phyloP scores from a whole-genome alignment of 2,888 invertebrate genomes.

The Apodemia duryi region DNA sequence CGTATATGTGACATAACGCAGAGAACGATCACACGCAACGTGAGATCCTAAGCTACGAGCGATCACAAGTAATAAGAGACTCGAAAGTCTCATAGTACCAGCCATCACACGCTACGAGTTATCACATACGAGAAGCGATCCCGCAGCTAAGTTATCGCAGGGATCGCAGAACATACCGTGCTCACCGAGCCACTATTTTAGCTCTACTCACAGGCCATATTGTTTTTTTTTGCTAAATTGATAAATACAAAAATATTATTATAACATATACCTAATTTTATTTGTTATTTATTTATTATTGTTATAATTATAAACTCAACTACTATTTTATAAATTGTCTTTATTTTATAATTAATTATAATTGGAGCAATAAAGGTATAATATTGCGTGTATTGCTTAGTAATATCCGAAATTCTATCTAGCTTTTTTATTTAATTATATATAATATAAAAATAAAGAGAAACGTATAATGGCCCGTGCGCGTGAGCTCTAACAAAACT shows the following conservation, averaged over 20 bases:
- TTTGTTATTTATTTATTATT: slow-evolving; percentile 19
- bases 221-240: slow-evolving; percentile 27
- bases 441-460: slow-evolving; percentile 25
- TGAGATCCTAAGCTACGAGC: slow-evolving; percentile 20
- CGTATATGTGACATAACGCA: neutral
- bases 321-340: slow-evolving; percentile 21
- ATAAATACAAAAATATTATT: slow-evolving; percentile 22
- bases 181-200: slow-evolving; percentile 33
- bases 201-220: slow-evolving; percentile 47
- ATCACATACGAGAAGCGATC: slow-evolving; percentile 8
- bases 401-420: slow-evolving; percentile 20
- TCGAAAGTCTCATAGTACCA: slow-evolving; percentile 17
- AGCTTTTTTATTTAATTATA: slow-evolving; percentile 22
- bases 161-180: slow-evolving; percentile 18
- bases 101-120: slow-evolving; percentile 15
- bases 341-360: slow-evolving; percentile 21
- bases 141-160: neutral
- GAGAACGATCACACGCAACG: slow-evolving; percentile 2
- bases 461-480: slow-evolving; percentile 46
- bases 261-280: slow-evolving; percentile 21
- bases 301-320: slow-evolving; percentile 18
- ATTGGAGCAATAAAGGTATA: slow-evolving; percentile 21
- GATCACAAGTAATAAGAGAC: slow-evolving; percentile 18
- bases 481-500: slow-evolving; percentile 56
- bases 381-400: slow-evolving; percentile 21